phyloP scores from a whole-genome alignment of 2,888 invertebrate genomes.

The Leucania comma region DNA sequence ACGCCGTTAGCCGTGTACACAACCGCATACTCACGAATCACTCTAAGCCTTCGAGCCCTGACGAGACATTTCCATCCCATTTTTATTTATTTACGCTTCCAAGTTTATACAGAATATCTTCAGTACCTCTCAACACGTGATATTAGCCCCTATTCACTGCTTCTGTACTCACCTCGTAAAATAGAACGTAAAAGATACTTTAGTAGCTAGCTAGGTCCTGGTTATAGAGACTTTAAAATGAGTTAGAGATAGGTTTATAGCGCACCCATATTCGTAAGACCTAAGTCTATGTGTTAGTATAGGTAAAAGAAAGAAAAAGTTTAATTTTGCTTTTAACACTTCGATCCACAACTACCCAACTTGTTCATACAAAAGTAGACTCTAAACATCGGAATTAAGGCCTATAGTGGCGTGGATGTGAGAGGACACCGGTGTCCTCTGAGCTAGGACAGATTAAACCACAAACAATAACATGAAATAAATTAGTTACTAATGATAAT shows the following conservation, averaged over 20 bases:
- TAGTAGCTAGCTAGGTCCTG: not conserved
- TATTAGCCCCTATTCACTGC: constrained; percentile 12
- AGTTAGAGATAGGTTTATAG: constrained; percentile 16
- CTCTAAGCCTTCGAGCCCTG: too few relatives aligned
- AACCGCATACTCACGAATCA: too few relatives aligned
- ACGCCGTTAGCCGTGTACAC: too few relatives aligned
- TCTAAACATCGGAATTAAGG: too few relatives aligned
- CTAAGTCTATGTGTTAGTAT: not conserved
- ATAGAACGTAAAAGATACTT: constrained; percentile 36
- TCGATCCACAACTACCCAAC: too few relatives aligned
- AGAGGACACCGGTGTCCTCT: too few relatives aligned
- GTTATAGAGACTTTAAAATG: constrained; percentile 21
- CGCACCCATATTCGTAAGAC: constrained; percentile 16
- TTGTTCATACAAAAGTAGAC: too few relatives aligned
- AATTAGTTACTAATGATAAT: too few relatives aligned
- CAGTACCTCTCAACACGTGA: constrained; percentile 17
- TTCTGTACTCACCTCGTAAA: constrained; percentile 40
- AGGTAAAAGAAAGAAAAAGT: not conserved
- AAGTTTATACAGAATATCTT: not conserved
- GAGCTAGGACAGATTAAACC: too few relatives aligned
- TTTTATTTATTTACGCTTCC: constrained; percentile 16
- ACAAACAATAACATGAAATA: too few relatives aligned
- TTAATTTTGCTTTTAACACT: too few relatives aligned
- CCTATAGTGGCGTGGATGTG: too few relatives aligned
- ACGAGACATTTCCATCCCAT: constrained; percentile 1